A percentile compares a stretch with the other conserved stretches of the same genome.
Evolutionary conservation across 2,888 invertebrate genomes (phyloP).

Genomic region (Ophraella communa): DNA sequence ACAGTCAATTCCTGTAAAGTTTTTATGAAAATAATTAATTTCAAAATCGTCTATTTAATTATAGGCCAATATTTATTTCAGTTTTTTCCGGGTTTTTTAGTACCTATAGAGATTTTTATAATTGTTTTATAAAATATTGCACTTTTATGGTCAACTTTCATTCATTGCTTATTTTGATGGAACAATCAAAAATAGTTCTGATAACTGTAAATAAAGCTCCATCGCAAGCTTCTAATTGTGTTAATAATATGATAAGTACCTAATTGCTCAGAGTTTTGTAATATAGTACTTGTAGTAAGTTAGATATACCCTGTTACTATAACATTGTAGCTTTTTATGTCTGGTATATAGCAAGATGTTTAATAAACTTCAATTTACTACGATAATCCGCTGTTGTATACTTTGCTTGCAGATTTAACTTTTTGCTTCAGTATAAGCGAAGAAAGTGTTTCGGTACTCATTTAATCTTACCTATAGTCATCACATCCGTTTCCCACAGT

Average conservation of each 20-base stretch:
- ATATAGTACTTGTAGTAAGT: not conserved
- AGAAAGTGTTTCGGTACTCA: too few species aligned
- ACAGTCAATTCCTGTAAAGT: not conserved
- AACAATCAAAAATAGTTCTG: not conserved
- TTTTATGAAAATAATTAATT: not conserved
- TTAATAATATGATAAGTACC: not conserved
- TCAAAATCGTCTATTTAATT: not conserved
- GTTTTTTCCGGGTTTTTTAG: not conserved
- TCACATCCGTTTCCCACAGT: too few species aligned
- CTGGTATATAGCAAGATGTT: not conserved
- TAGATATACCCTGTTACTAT: not conserved
- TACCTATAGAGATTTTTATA: not conserved
- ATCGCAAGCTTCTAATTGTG: not conserved
- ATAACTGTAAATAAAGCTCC: too few species aligned
- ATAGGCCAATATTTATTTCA: not conserved
- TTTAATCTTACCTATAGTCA: too few species aligned
- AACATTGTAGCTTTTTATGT: not conserved
- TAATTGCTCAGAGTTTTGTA: not conserved
- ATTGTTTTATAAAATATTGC: not conserved
- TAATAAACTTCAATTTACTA: too few species aligned
- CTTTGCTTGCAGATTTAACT: too few species aligned
- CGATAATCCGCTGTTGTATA: not conserved
- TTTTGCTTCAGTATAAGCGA: too few species aligned
- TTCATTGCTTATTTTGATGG: not conserved
- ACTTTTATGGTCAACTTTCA: not conserved